Base-by-base conservation (phyloP, 2,888 invertebrate species). In the Heliconius charithonia region DNA sequence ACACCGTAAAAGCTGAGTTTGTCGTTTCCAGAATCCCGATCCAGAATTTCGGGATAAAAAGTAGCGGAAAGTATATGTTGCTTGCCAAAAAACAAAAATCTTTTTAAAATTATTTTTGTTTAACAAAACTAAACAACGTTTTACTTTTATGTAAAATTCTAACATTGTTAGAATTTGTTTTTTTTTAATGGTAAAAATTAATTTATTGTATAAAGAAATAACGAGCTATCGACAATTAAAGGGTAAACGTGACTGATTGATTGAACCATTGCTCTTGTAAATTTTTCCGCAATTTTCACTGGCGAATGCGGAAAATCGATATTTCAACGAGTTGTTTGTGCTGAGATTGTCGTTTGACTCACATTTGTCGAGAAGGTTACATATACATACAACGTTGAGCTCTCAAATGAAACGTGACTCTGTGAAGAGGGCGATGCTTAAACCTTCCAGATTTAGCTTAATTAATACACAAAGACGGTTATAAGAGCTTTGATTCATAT, bases 391-490 rank as follows among this genome's bases (percentile, higher is more conserved):
- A 7, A 78, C 70, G 25, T 67, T 41, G 65, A 67, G 75, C 59
- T 75, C 32, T 59, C 59, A 73, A 71, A 59, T 59, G 65, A 75
- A 77, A 80, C 80, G 77, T 80, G 80, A 77, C 80, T 66, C 29
- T 51, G 59, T 72, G 22, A 75, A 75, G 63, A 67, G 27, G 71
- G 65, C 51, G 62, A 45, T 66, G 71, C 80, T 80, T 71, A 75
- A 59, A 66, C 37, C 71, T 66, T 72, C 75, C 66, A 62, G 67
- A 80, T 75, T 77, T 71, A 72, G 59, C 66, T 32, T 75, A 75
- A 78, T 77, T 77, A 80, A 62, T 37, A 66, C 77, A 75, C 66
- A 70, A 77, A 70, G 51, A 77, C 59, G 13, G 13, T 67, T 56
- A 29, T 2, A 25, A 56, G 56, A 32, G 7, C 12, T 72, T 72